Conservation (phyloP, 2,888 invertebrate species). For the Agonum fuliginosum region DNA sequence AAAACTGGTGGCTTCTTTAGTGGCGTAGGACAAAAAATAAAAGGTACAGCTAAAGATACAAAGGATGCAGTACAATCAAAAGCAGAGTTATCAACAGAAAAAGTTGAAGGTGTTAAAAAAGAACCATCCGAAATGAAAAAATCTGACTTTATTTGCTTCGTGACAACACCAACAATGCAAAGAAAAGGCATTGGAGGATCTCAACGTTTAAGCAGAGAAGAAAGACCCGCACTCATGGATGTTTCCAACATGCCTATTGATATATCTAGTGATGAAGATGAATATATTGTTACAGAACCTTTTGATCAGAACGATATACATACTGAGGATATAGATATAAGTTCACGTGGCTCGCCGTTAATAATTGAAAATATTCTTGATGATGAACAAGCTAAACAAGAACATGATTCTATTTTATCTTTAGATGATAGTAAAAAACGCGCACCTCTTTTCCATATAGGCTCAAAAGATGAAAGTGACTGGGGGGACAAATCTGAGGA, state of each 20-base stretch:
- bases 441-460: constrained; percentile 73
- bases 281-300: constrained; percentile 58
- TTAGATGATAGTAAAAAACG: constrained; percentile 65
- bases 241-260: constrained; percentile 67
- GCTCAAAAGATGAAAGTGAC: constrained; percentile 71
- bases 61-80: constrained; percentile 55
- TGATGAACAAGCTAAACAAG: constrained; percentile 14
- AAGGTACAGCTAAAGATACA: constrained; percentile 61
- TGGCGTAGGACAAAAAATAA: constrained; percentile 61
- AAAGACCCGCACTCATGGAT: constrained; percentile 70
- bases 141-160: constrained; percentile 55
- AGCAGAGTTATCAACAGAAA: constrained; percentile 55
- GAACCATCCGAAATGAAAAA: constrained; percentile 63
- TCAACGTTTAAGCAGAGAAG: constrained; percentile 68
- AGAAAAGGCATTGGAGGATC: constrained; percentile 69
- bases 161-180: constrained; percentile 70
- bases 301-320: not conserved
- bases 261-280: constrained; percentile 67
- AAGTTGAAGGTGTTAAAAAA: constrained; percentile 14
- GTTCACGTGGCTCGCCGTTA: constrained; percentile 25
- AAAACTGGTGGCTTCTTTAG: constrained; percentile 63
- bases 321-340: not conserved
- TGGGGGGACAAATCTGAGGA: constrained; percentile 45
- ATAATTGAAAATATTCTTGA: constrained; percentile 45
- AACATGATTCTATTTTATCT: not conserved